A percentile compares a stretch with the other conserved stretches of the same genome.
These are phyloP conservation scores for Bothrops jararaca DNA, from an alignment of 2,113 vertebrate genomes.

Conservation along the genomic window DNA sequence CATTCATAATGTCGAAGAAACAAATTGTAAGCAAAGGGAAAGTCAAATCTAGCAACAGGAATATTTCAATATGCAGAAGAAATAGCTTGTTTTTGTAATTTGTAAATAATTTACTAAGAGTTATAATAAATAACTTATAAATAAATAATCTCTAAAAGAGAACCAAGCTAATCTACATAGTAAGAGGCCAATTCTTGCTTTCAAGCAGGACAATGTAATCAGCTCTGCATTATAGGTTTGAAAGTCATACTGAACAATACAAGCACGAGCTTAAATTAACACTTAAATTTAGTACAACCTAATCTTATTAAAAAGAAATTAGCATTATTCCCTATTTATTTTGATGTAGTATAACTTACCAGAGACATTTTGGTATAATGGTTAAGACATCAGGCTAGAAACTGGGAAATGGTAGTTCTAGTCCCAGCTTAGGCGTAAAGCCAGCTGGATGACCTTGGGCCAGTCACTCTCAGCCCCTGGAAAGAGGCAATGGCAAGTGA, in stretches of 20 bases:
- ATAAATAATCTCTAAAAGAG: background rate
- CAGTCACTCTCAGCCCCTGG: background rate
- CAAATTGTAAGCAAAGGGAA: background rate
- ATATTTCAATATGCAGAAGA: background rate
- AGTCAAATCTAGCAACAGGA: background rate
- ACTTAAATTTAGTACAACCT: background rate
- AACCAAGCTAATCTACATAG: background rate
- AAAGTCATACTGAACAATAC: background rate
- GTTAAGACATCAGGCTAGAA: background rate
- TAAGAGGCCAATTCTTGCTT: background rate
- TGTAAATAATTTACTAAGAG: background rate
- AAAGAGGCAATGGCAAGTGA: background rate
- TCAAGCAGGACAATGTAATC: background rate
- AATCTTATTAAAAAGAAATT: background rate
- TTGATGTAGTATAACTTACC: background rate
- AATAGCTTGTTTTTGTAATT: background rate
- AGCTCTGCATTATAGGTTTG: background rate
- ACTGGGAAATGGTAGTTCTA: background rate
- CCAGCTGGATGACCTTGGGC: background rate
- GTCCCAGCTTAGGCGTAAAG: background rate
- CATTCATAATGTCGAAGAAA: background rate
- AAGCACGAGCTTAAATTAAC: background rate
- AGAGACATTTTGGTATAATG: background rate
- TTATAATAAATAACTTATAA: background rate
- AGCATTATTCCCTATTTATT: background rate